These are phyloP conservation scores for Drosophila simulans DNA, from an alignment of 1,140 invertebrate genomes.

Conservation along the genomic window DNA sequence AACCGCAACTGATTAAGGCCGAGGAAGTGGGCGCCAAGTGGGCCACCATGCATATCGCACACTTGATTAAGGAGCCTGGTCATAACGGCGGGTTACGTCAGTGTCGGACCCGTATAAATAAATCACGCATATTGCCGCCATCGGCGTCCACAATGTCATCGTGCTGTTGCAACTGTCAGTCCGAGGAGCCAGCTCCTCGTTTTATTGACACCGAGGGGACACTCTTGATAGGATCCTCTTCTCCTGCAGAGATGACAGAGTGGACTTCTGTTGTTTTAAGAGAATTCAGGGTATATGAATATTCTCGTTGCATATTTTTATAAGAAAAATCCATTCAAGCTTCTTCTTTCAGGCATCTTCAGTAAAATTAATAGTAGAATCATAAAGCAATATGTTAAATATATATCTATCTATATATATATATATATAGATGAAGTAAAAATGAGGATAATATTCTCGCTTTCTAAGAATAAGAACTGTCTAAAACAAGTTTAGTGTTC, in stretches of 20 bases:
- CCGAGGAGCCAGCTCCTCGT: constrained; percentile 1
- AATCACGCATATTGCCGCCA: constrained; percentile 47
- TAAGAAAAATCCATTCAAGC: no score
- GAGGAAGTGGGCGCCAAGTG: constrained; percentile 12
- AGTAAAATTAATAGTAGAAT: no score
- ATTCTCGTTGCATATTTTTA: not conserved
- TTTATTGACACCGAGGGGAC: constrained; percentile 34
- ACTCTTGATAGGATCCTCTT: not conserved
- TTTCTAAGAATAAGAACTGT: no score
- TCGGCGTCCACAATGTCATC: constrained; percentile 29
- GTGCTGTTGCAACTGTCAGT: constrained; percentile 11
- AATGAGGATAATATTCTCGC: no score
- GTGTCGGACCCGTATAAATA: constrained; percentile 64
- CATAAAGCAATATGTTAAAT: no score
- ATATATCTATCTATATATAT: no score
- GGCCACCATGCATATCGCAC: constrained; percentile 57
- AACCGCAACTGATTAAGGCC: constrained; percentile 63
- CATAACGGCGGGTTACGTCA: constrained; percentile 21
- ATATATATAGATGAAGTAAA: no score
- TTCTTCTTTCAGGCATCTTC: no score
- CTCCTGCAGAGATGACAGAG: not conserved
- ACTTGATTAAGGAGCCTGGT: constrained; percentile 63
- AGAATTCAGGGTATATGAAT: not conserved
- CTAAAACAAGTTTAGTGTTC: not conserved
- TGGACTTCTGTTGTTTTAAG: not conserved